Base-by-base conservation (phyloP, 53 echinoderm and acorn worm species). In the Mesocentrotus franciscanus region DNA sequence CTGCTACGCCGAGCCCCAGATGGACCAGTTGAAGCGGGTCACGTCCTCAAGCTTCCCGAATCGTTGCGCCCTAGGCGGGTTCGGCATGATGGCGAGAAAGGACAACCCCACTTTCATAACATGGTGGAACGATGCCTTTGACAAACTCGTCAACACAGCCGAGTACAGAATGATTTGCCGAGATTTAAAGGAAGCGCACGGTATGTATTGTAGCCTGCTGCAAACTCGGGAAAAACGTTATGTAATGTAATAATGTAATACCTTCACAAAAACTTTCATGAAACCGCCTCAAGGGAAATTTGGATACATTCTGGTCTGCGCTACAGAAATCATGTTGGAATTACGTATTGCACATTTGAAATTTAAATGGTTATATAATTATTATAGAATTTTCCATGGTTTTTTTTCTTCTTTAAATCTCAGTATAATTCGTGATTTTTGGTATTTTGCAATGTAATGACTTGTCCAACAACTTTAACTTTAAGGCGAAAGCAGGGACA, bases 111-210 rank as follows among this genome's bases (percentile, higher is more conserved):
- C 92, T 24, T 92, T 96, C 61, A 1, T 96, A 9, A 71, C 85
- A 33, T 96, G 96, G 96, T 96, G 95, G 92, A 96, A 96, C 91
- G 95, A 92, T 20, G 96, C 95, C 13, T 96, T 96, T 33, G 92
- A 60, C 14, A 85, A 68, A 10, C 95, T 96, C 0, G 57, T 96
- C 78, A 15, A 71, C 35, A 96, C 95, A 20, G 71, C 30, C 29
- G 61, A 89, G 85, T 96, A 96, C 62, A 71, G 74, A 35, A 70
- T 66, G 29, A 95, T 96, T 13, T 96, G 96, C 81, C 90, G 84
- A 32, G 74, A 96, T 60, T 20, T 96, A 42, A 85, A 34, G 35
- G 78, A 61, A 60, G 92, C 42, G 16, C 96, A 96, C 36, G 96
- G 96, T 96, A 74, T 85, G 93, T 61, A 70, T 90, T 39, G 18